A percentile compares a stretch with the other conserved stretches of the same genome.
Evolutionary conservation across 2,113 vertebrate species (phyloP).

Genomic region (Azemiops feae): DNA sequence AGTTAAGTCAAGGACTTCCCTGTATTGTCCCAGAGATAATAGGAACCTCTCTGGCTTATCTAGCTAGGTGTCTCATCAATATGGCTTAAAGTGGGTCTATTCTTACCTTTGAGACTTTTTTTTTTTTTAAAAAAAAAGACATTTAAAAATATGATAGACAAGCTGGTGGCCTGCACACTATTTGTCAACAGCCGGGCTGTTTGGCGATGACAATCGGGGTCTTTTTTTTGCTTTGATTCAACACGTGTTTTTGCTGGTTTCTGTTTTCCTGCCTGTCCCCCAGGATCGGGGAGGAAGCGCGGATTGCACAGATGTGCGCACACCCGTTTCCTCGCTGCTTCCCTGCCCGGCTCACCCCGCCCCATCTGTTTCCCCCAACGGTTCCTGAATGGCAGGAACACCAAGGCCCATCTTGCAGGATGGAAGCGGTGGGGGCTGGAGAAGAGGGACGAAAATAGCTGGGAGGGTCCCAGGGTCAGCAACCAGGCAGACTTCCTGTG

Average conservation of each 20-base stretch:
- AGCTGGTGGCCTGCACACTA: neutral
- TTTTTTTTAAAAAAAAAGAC: no score
- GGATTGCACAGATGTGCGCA: neutral
- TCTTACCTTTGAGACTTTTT: no score
- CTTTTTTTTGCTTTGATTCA: constrained; percentile 41
- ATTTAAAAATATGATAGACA: neutral
- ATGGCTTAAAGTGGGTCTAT: no score
- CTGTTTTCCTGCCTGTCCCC: constrained; percentile 34
- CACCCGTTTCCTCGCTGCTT: constrained; percentile 44
- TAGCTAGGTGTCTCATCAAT: no score
- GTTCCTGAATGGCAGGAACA: neutral
- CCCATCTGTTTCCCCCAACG: constrained; percentile 46
- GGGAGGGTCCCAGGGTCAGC: fast-evolving
- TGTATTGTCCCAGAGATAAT: neutral
- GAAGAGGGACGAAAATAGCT: constrained; percentile 20
- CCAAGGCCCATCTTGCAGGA: neutral
- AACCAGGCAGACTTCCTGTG: neutral
- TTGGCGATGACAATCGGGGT: neutral
- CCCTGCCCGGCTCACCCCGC: constrained; percentile 39
- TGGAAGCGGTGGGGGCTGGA: neutral
- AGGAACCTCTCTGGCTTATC: no score
- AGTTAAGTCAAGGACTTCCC: no score
- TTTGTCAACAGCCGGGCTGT: neutral
- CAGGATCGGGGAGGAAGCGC: constrained; percentile 32
- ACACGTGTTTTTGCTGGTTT: neutral